A percentile compares a stretch with the other conserved stretches of the same genome.
These are phyloP conservation scores for Tribolium madens DNA, from an alignment of 1,140 invertebrate genomes.

Conservation along the genomic window DNA sequence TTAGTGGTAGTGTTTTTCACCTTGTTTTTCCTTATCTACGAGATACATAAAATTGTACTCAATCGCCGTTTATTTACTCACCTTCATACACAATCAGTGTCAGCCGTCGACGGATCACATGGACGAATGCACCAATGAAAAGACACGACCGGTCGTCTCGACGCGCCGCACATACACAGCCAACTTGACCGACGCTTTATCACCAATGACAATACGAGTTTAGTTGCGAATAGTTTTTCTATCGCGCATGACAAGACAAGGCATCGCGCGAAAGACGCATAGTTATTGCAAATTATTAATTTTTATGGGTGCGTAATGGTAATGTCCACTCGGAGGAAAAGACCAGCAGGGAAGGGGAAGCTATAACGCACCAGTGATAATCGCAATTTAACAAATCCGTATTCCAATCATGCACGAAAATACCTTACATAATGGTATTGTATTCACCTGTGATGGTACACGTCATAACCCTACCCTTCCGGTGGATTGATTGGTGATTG, in stretches of 20 bases:
- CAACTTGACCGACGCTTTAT: constrained; percentile 24
- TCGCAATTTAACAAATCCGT: constrained; percentile 6
- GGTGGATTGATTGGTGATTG: background rate
- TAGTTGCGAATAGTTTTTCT: constrained; percentile 26
- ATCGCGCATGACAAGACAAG: background rate
- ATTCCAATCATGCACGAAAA: constrained; percentile 27
- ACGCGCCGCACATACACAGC: background rate
- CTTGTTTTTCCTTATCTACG: constrained; percentile 2
- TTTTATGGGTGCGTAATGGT: background rate
- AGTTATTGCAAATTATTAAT: constrained; percentile 14
- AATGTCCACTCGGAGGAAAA: background rate
- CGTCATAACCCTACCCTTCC: constrained; percentile 34
- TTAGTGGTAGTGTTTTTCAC: background rate
- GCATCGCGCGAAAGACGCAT: constrained; percentile 15
- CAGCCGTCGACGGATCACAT: background rate
- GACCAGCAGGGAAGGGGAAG: background rate
- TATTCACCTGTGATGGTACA: constrained; percentile 25
- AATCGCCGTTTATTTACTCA: background rate
- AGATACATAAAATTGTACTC: constrained; percentile 22
- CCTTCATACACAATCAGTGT: constrained; percentile 4
- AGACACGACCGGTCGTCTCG: constrained; percentile 6
- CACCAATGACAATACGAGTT: constrained; percentile 18
- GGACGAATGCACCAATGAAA: background rate
- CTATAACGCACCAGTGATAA: background rate
- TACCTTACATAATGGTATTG: constrained; percentile 32